Conservation (phyloP, 2,888 invertebrate species). For the Calameuta idolon region DNA sequence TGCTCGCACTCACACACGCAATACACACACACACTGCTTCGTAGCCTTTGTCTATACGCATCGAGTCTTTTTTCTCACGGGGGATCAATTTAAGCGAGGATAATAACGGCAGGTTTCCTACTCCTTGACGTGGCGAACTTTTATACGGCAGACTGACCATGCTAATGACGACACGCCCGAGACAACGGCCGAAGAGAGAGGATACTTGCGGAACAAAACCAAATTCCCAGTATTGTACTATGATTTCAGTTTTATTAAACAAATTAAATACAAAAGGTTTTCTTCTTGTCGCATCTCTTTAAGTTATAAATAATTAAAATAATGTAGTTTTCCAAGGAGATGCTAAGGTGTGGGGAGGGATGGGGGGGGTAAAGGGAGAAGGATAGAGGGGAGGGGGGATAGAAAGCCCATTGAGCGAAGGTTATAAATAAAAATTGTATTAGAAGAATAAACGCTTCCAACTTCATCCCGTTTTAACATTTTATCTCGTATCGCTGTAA, state of each 20-base stretch:
- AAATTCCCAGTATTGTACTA: constrained; percentile 52
- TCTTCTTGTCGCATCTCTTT: constrained; percentile 39
- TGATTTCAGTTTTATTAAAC: constrained; percentile 64
- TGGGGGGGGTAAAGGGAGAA: constrained; percentile 10
- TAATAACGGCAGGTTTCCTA: too few species aligned
- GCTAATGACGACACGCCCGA: too few species aligned
- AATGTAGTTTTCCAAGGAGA: constrained; percentile 6
- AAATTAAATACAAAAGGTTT: constrained; percentile 64
- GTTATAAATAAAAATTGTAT: constrained; percentile 21
- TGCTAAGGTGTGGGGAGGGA: background rate
- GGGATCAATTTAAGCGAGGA: too few species aligned
- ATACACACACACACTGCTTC: too few species aligned
- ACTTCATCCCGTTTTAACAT: too few species aligned
- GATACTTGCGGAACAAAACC: background rate
- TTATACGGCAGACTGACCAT: too few species aligned
- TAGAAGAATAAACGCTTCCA: background rate
- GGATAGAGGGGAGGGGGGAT: constrained; percentile 11
- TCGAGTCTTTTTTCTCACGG: too few species aligned
- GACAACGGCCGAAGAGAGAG: too few species aligned
- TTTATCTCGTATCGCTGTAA: too few species aligned
- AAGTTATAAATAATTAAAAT: constrained; percentile 58
- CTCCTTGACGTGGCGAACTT: too few species aligned
- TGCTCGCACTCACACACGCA: too few species aligned
- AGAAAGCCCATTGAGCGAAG: constrained; percentile 16
- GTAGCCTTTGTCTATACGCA: too few species aligned